Conservation (phyloP, 2,113 vertebrate genomes). For the Sceloporus undulatus region DNA sequence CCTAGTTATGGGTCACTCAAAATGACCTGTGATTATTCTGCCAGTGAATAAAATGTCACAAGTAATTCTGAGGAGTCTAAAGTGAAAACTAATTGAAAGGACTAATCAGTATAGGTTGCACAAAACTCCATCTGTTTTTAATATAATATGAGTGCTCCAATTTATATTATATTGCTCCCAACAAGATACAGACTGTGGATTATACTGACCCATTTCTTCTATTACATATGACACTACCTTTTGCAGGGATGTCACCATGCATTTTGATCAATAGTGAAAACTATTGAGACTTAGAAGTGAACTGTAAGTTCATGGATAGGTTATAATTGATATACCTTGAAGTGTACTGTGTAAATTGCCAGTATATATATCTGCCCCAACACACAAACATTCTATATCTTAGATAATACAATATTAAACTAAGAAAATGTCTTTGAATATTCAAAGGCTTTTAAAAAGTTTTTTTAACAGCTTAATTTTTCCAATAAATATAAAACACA, state of each 20-base stretch:
- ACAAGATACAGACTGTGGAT: constrained; percentile 36
- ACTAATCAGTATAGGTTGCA: constrained; percentile 58
- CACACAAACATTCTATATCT: not conserved
- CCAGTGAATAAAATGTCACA: constrained; percentile 64
- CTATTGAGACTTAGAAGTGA: not conserved
- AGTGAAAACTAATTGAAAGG: constrained; percentile 63
- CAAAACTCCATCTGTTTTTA: constrained; percentile 64
- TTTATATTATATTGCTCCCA: constrained; percentile 56
- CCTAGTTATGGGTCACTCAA: constrained; percentile 63
- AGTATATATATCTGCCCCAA: not conserved
- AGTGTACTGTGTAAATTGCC: constrained; percentile 5
- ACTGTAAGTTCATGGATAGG: constrained; percentile 9
- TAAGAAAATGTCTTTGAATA: not conserved
- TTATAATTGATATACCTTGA: not conserved
- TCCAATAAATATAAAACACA: not conserved
- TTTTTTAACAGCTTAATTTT: no score
- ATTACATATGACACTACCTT: not conserved
- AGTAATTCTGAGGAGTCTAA: constrained; percentile 65
- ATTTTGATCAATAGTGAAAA: constrained; percentile 44
- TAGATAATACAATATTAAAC: not conserved
- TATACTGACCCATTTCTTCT: constrained; percentile 1
- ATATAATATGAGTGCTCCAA: constrained; percentile 53
- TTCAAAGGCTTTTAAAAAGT: no score
- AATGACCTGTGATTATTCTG: constrained; percentile 63
- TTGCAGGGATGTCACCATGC: constrained; percentile 6